Base-by-base conservation (phyloP, 2,888 invertebrate genomes). In the Lasioglossum figueresi region DNA sequence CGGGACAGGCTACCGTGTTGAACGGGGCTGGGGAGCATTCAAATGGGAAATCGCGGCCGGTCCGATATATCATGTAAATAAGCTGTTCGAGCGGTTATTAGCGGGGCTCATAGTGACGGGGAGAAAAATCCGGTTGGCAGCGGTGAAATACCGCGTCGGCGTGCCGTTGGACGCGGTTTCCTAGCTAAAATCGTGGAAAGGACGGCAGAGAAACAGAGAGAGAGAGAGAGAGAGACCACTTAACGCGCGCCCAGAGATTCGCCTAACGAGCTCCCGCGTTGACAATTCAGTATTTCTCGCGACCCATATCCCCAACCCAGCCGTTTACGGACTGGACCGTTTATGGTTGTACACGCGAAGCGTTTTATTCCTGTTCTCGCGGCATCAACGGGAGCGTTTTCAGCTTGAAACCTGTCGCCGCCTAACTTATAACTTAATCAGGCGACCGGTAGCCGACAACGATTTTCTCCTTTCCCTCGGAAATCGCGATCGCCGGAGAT, bases 61-160 rank as follows among this genome's bases (percentile, higher is more conserved):
- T 82, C 80, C 76, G 76, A 88, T 86, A 74, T 78, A 86, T 87
- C 90, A 92, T 93, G 92, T 92, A 92, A 93, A 93, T 93, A 91
- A 92, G 91, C 85, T 82, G 86, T 85, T 86, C 81, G 83, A 79
- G 86, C 79, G 88, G 84, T 89, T 91, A 92, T 93, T 93, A 92
- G 93, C 92, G 91, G 89, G 70, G 87, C 89, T 92, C 91, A 88
- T 87, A 52, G 85, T 83, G 89, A 86, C 79, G 80, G 76, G 52
- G 56, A 79, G 74, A 92, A 91, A 92, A 92, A 91, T 92, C 72
- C 78, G 85, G 80, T 84, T 90, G 90, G 88, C 91, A 91, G 91
- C 91, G 92, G 91, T 91, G 91, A 91, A 91, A 91, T 92, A 89
- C 88, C 88, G 87, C 74, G 72, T 76, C 79, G 74, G 75, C 76